phyloP scores from a whole-genome alignment of 2,888 invertebrate genomes.

The Xestia rhomboidea region DNA sequence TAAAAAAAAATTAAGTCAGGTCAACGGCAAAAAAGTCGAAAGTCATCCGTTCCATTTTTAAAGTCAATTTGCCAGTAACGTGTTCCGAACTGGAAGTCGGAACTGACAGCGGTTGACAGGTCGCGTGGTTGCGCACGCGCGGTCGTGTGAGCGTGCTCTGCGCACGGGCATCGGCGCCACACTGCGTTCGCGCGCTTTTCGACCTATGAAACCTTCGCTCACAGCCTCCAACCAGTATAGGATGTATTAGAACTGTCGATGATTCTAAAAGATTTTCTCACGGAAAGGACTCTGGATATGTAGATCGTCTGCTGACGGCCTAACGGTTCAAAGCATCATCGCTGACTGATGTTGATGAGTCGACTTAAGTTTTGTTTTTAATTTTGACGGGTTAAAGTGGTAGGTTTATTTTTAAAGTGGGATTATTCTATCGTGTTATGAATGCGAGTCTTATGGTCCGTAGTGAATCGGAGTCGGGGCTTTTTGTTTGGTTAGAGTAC shows the following conservation, averaged over 20 bases:
- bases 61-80: conserved; percentile 67
- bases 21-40: conserved; percentile 76
- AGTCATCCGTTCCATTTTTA: conserved; percentile 82
- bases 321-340: conserved; percentile 79
- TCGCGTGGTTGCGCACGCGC: conserved; percentile 81
- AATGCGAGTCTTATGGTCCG: conserved; percentile 82
- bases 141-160: conserved; percentile 87
- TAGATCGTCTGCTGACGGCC: conserved; percentile 77
- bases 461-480: conserved; percentile 77
- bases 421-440: conserved; percentile 84
- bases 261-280: conserved; percentile 85
- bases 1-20: conserved; percentile 68
- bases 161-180: conserved; percentile 88
- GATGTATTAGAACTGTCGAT: conserved; percentile 83
- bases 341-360: conserved; percentile 85
- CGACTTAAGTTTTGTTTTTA: conserved; percentile 82
- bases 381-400: conserved; percentile 80
- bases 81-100: conserved; percentile 77
- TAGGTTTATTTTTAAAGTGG: conserved; percentile 81
- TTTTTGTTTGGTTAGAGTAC: conserved; percentile 82
- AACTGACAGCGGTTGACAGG: conserved; percentile 83
- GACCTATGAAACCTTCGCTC: conserved; percentile 86
- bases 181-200: conserved; percentile 91
- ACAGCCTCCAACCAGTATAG: conserved; percentile 81
- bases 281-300: conserved; percentile 84